Evolutionary conservation across 2,888 invertebrate species (phyloP), one percentile per base, ranked within the genome.

Genomic region (Tethea ocularis): DNA sequence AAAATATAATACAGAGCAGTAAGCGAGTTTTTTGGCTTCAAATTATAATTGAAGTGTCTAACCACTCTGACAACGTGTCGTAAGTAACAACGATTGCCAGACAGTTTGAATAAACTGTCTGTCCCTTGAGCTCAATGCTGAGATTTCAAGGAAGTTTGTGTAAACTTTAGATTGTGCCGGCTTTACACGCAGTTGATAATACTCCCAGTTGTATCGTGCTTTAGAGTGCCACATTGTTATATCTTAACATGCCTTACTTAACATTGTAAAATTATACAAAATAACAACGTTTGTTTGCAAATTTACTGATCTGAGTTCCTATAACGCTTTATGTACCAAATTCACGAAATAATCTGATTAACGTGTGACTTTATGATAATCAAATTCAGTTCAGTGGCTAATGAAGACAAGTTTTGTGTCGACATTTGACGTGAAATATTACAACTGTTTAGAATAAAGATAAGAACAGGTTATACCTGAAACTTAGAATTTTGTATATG

Each of bases 61-160:
- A 54, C 24, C 57, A 46, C 13, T 41, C 23, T 22, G 57, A 36
- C 24, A n/a, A 13, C 29, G 38, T 57, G 33, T 57, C 60, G 56
- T 46, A 46, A 46, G 55, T 61, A 59, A 57, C 29, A 61, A 59
- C 60, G 57, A 61, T 63, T 53, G 51, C 59, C 56, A 58, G 63
- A 58, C 60, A 59, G 62, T 65, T 61, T 65, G 60, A 60, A 65
- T 62, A 61, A 67, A 61, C 61, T 61, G 29, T 33, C 24, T 29
- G 29, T 57, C 29, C 46, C 56, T 46, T 29, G 46, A 57, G 51
- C 29, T 57, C 22, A 33, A 20, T 33, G 33, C 13, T 51, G 54
- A 54, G 26, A 52, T 26, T 26, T 52, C 52, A 22, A 54, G 33
- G 54, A 54, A 54, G 33, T 54, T 54, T 17, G 20, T 10, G 33